A percentile compares a stretch with the other conserved stretches of the same genome.
phyloP scores from a whole-genome alignment of 2,797 vertebrate genomes.

The Acropternis orthonyx region DNA sequence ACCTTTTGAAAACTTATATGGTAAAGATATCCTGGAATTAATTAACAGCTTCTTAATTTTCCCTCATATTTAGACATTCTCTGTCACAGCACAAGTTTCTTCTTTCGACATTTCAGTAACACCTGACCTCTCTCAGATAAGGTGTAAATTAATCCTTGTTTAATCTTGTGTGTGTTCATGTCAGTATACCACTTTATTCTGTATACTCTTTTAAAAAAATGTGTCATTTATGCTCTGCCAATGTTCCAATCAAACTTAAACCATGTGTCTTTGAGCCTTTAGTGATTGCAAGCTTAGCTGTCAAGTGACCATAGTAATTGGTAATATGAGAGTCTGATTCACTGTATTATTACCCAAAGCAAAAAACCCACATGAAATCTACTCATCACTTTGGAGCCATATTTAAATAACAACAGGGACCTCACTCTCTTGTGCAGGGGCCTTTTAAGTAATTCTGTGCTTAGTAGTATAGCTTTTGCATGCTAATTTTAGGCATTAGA shows the following conservation, averaged over 20 bases:
- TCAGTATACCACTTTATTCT: neutral
- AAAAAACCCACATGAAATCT: neutral
- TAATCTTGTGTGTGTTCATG: neutral
- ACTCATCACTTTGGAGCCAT: neutral
- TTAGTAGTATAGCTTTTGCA: fast-evolving
- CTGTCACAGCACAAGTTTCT: neutral
- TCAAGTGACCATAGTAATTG: neutral
- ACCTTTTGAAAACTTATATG: neutral
- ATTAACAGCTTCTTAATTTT: slow-evolving; percentile 4
- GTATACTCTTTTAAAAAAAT: neutral
- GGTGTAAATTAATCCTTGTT: neutral
- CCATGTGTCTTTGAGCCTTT: neutral
- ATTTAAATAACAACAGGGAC: neutral
- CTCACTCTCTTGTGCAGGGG: neutral
- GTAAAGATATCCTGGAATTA: neutral
- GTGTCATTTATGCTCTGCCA: neutral
- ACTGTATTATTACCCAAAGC: neutral
- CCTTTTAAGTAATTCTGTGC: neutral
- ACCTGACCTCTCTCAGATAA: neutral
- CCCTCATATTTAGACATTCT: neutral
- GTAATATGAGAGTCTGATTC: neutral
- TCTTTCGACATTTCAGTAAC: neutral
- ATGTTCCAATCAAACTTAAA: neutral
- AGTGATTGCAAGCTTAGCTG: neutral
- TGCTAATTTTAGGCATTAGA: neutral